phyloP scores from a whole-genome alignment of 2,797 vertebrate genomes.

The Pteronotus mesoamericanus region DNA sequence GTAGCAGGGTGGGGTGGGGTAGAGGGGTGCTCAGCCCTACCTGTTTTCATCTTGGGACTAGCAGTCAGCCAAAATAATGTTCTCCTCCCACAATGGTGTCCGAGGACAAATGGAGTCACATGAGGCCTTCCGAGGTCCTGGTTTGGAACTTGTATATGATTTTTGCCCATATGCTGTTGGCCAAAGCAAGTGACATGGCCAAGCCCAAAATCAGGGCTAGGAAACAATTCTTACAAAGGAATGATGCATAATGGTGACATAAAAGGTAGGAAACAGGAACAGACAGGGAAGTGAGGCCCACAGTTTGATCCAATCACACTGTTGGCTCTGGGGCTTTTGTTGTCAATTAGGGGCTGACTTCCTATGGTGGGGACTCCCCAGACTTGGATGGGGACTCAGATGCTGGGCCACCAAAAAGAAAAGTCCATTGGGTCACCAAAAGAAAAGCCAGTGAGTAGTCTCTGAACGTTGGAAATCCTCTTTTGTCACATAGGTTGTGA shows the following conservation, averaged over 20 bases:
- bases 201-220: neutral
- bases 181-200: neutral
- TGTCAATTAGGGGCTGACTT: neutral
- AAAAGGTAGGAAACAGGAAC: neutral
- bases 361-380: neutral
- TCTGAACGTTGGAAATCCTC: neutral
- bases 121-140: neutral
- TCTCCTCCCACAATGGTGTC: neutral
- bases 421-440: neutral
- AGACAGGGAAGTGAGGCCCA: rapidly evolving
- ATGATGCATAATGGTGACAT: neutral
- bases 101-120: neutral
- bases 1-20: neutral
- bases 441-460: neutral
- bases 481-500: neutral
- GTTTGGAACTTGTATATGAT: neutral
- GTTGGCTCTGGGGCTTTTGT: neutral
- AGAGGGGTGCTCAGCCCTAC: neutral
- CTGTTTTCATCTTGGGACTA: neutral
- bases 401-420: neutral
- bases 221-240: neutral
- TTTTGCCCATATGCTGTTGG: neutral
- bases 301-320: neutral
- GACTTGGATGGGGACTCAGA: neutral
- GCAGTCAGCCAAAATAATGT: neutral